Conservation (phyloP, 2,113 vertebrate genomes). For the Xenus cinereus region DNA sequence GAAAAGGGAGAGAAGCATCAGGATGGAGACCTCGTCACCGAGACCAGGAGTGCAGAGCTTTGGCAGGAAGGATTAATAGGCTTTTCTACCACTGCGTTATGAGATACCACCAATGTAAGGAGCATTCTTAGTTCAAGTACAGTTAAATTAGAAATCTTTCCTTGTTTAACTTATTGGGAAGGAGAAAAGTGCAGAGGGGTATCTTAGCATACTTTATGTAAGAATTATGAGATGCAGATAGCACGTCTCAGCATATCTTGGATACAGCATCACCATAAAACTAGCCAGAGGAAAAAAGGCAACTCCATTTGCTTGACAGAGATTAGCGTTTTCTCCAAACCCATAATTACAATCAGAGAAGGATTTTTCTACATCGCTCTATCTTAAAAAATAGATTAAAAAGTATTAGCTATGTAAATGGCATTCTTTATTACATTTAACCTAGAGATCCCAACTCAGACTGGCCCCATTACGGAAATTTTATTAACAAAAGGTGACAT, state of each 20-base stretch:
- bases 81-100: rapidly evolving
- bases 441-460: not conserved
- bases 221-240: not conserved
- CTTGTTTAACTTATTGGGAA: not conserved
- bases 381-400: not conserved
- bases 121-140: not conserved
- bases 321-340: not conserved
- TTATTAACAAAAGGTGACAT: not conserved
- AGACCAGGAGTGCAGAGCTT: not conserved
- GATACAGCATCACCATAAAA: not conserved
- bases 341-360: not conserved
- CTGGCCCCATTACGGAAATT: not conserved
- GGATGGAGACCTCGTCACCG: not conserved
- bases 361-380: not conserved
- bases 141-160: not conserved
- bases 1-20: not conserved
- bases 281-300: not conserved
- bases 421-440: not conserved
- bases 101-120: not conserved
- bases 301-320: not conserved
- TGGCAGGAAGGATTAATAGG: not conserved
- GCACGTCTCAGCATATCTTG: not conserved
- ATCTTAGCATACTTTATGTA: not conserved
- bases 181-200: not conserved
- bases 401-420: not conserved